These are phyloP conservation scores for Scelioninae gen. 1 DNA, from an alignment of 2,888 invertebrate genomes.

Conservation along the genomic window DNA sequence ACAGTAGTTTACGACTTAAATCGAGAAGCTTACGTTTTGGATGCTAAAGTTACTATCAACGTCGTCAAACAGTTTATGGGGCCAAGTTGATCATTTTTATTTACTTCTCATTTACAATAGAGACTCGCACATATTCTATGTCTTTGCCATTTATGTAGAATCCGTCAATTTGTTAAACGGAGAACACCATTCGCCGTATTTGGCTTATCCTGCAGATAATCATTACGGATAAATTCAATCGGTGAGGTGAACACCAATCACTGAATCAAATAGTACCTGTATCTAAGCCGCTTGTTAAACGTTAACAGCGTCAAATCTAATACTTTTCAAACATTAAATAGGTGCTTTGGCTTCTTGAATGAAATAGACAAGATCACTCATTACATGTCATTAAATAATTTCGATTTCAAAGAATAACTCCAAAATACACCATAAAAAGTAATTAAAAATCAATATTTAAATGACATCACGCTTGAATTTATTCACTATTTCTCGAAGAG, in stretches of 20 bases:
- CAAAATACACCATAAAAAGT: too few relatives aligned
- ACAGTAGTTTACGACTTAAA: slow-evolving; percentile 36
- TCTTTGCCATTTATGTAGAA: slow-evolving; percentile 8
- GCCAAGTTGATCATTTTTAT: slow-evolving; percentile 42
- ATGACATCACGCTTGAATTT: too few relatives aligned
- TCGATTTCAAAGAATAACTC: too few relatives aligned
- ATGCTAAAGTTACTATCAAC: slow-evolving; percentile 35
- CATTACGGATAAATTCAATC: slow-evolving; percentile 20
- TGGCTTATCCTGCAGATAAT: slow-evolving; percentile 18
- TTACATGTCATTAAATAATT: too few relatives aligned
- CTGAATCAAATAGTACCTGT: slow-evolving; percentile 33
- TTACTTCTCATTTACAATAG: slow-evolving; percentile 12
- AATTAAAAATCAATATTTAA: too few relatives aligned
- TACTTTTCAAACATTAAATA: slow-evolving; percentile 25
- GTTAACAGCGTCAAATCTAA: slow-evolving; percentile 35
- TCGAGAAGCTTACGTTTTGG: slow-evolving; percentile 43
- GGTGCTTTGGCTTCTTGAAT: slow-evolving; percentile 12
- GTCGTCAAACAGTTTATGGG: slow-evolving; percentile 43
- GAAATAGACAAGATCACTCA: neutral
- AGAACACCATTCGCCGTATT: slow-evolving; percentile 4
- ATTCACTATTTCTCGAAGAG: too few relatives aligned
- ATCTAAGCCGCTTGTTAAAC: slow-evolving; percentile 41
- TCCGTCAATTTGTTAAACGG: slow-evolving; percentile 8
- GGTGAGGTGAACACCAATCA: neutral
- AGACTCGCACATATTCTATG: neutral